phyloP scores from a whole-genome alignment of 2,113 vertebrate species.

The Sinocyclocheilus anshuiensis region DNA sequence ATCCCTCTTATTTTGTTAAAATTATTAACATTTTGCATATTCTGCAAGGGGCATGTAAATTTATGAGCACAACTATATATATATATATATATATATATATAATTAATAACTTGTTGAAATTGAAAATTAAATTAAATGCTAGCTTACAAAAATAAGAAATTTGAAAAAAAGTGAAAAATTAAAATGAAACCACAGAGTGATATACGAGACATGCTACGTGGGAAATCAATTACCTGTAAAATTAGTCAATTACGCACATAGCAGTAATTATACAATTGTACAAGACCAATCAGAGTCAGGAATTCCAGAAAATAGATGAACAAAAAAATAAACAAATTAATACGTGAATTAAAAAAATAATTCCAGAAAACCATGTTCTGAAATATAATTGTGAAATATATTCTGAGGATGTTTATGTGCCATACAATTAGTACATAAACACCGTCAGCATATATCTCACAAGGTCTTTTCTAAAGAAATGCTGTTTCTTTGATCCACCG shows the following conservation, averaged over 20 bases:
- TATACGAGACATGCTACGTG: background rate
- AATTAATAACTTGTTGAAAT: too few relatives aligned
- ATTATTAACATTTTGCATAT: too few relatives aligned
- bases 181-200: background rate
- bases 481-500: constrained; percentile 11
- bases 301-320: background rate
- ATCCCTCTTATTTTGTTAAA: too few relatives aligned
- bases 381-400: background rate
- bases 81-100: too few relatives aligned
- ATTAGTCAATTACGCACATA: background rate
- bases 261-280: background rate
- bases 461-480: background rate
- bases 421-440: background rate
- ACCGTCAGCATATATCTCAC: background rate
- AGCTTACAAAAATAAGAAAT: background rate
- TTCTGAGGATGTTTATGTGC: background rate
- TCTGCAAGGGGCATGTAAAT: too few relatives aligned
- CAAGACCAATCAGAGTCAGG: background rate
- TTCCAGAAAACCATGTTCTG: background rate
- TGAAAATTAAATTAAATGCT: background rate
- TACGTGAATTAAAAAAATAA: background rate
- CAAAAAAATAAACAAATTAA: too few relatives aligned
- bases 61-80: too few relatives aligned
- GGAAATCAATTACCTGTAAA: background rate
- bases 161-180: background rate